Conservation (phyloP, 2,797 vertebrate species). For the Carduelis carduelis region DNA sequence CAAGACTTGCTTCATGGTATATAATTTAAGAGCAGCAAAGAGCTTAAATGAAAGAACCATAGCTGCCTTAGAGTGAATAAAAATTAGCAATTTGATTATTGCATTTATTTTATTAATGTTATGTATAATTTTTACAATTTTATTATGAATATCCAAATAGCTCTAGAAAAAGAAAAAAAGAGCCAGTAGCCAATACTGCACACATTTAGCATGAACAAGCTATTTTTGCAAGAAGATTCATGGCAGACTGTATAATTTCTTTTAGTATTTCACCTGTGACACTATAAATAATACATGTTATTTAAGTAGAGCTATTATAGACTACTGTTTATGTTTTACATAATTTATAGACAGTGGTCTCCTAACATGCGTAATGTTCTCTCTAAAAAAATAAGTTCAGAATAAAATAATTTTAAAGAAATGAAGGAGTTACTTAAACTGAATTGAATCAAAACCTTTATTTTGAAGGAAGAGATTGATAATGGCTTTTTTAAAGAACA, state of each 20-base stretch:
- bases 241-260: conserved; percentile 61
- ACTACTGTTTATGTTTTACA: conserved; percentile 56
- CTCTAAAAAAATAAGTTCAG: conserved; percentile 3
- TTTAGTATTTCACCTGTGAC: conserved; percentile 74
- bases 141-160: conserved; percentile 68
- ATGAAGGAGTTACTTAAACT: not conserved
- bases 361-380: conserved; percentile 46
- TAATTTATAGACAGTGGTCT: conserved; percentile 75
- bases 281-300: conserved; percentile 76
- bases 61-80: conserved; percentile 66
- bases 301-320: conserved; percentile 69
- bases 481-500: not conserved
- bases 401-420: conserved; percentile 25
- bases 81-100: conserved; percentile 73
- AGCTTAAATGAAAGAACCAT: conserved; percentile 76
- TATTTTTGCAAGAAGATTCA: conserved; percentile 67
- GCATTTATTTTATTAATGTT: conserved; percentile 63
- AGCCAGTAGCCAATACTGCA: not conserved
- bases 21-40: conserved; percentile 56
- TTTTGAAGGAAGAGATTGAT: not conserved
- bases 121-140: conserved; percentile 78
- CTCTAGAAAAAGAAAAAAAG: not conserved
- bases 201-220: conserved; percentile 57
- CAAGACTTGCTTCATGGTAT: not conserved
- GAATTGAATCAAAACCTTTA: not conserved